phyloP scores from a whole-genome alignment of 2,797 vertebrate species.

The Epinephelus awoara region DNA sequence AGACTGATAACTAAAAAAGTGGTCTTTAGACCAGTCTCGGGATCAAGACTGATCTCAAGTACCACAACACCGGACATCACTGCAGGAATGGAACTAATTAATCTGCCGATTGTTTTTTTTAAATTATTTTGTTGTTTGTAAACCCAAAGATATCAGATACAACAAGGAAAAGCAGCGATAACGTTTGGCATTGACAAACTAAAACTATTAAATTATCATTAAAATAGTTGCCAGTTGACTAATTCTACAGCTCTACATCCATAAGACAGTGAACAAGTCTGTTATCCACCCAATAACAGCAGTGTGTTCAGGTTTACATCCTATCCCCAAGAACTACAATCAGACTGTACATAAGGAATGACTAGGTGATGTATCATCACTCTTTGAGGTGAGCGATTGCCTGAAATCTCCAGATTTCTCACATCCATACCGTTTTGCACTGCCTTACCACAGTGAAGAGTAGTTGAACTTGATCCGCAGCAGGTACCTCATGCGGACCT shows the following conservation, averaged over 20 bases:
- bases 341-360: not conserved
- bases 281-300: not conserved
- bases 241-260: not conserved
- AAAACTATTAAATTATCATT: not conserved
- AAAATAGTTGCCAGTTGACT: not conserved
- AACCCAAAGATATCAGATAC: not conserved
- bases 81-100: not conserved
- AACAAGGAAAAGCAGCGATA: not conserved
- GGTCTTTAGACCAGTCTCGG: too few species aligned
- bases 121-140: not conserved
- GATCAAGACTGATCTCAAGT: too few species aligned
- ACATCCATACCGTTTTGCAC: fast-evolving
- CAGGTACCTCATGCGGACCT: slow-evolving; percentile 91
- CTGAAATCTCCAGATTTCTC: not conserved
- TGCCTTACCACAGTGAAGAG: slow-evolving; percentile 88
- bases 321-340: not conserved
- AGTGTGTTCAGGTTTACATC: not conserved
- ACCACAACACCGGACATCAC: not conserved
- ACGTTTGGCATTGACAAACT: not conserved
- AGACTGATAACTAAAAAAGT: too few species aligned
- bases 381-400: not conserved
- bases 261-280: not conserved
- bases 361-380: not conserved
- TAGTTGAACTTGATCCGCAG: slow-evolving; percentile 91
- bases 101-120: not conserved